Conservation (phyloP, 2,888 invertebrate species). For the Sialis lutaria region DNA sequence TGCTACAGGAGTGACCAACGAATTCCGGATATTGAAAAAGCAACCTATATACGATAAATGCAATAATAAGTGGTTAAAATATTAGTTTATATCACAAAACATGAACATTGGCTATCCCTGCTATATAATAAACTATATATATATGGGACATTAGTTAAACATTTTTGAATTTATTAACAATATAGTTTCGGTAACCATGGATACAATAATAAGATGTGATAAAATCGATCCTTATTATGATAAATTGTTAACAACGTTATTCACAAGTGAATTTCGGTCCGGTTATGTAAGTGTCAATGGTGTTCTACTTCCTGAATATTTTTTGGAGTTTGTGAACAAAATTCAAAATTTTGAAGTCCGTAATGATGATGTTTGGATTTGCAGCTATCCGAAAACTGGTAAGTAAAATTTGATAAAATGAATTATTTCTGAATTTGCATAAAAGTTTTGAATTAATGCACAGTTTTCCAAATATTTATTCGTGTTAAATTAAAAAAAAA, state of each 20-base stretch:
- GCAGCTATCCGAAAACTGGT: slow-evolving; percentile 39
- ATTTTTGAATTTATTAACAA: background rate
- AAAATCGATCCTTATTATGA: slow-evolving; percentile 3
- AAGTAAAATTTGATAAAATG: slow-evolving; percentile 9
- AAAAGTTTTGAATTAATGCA: no score
- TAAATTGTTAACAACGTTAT: slow-evolving; percentile 13
- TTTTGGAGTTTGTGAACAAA: slow-evolving; percentile 20
- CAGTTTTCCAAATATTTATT: no score
- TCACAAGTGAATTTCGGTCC: slow-evolving; percentile 15
- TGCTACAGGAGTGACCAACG: no score
- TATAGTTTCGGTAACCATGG: slow-evolving; percentile 2
- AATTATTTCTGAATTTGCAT: background rate
- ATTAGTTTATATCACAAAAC: no score
- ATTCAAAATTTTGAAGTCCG: slow-evolving; percentile 28
- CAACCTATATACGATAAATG: no score
- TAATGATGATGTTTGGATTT: slow-evolving; percentile 34
- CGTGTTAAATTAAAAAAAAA: no score
- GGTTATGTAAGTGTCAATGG: slow-evolving; percentile 20
- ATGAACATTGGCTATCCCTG: no score
- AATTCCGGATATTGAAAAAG: no score
- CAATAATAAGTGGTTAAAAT: no score
- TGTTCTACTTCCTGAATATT: slow-evolving; percentile 25
- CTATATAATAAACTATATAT: no score
- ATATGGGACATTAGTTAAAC: no score
- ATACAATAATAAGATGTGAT: slow-evolving; percentile 10